Conservation (phyloP, 2,113 vertebrate genomes). For the Tragelaphus buxtoni region DNA sequence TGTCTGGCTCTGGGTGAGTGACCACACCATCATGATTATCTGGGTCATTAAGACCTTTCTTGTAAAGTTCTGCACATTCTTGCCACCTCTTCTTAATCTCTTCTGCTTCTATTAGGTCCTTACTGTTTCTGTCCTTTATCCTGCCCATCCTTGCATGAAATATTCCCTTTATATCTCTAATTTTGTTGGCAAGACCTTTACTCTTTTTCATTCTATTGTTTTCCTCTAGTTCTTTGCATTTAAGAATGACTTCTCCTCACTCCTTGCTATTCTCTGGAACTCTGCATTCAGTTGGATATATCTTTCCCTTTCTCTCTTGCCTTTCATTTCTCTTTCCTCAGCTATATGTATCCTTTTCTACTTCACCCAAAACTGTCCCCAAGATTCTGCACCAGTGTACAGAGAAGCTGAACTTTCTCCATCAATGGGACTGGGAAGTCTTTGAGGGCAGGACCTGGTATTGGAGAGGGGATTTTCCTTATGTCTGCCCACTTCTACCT, state of each 20-base stretch:
- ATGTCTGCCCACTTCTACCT: background rate
- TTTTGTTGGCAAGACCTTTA: background rate
- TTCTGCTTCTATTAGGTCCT: background rate
- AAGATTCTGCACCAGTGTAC: background rate
- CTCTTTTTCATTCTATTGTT: background rate
- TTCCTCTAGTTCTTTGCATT: background rate
- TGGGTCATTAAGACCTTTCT: background rate
- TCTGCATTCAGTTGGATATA: background rate
- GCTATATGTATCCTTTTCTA: background rate
- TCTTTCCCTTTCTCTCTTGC: background rate
- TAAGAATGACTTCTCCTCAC: background rate
- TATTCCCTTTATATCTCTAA: background rate
- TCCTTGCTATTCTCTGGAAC: background rate
- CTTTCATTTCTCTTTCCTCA: background rate
- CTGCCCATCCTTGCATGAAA: background rate
- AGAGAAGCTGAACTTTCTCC: background rate
- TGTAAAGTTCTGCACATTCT: background rate
- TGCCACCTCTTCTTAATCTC: background rate
- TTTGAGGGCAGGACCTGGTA: background rate
- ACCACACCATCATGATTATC: background rate
- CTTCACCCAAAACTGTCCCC: background rate
- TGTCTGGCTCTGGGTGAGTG: background rate
- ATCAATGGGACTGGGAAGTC: background rate
- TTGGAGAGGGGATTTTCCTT: background rate
- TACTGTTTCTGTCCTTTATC: background rate